Evolutionary conservation across 2,888 invertebrate species (phyloP), one percentile per base, ranked within the genome.

Genomic region (Clusia tigrina): DNA sequence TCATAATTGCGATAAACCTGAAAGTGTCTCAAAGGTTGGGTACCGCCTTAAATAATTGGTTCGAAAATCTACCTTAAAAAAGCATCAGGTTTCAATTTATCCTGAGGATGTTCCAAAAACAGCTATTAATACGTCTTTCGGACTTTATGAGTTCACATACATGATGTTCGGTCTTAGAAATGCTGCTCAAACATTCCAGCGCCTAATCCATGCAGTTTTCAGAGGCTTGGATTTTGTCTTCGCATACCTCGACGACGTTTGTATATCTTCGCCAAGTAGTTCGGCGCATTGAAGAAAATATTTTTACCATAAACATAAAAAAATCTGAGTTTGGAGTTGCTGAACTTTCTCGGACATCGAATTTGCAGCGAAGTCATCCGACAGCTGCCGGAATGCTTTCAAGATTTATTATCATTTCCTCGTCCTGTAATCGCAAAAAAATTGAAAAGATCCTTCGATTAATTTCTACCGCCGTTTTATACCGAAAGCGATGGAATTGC

Each of bases 401-500:
- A n/a, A n/a, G n/a, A n/a, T n/a, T n/a, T n/a, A n/a, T n/a, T n/a
- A n/a, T n/a, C n/a, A n/a, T n/a, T n/a, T n/a, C n/a, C n/a, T n/a
- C n/a, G n/a, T n/a, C n/a, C n/a, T n/a, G n/a, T n/a, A 12, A 78
- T 73, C 1, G 71, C 74, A 0, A 72, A 72, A 23, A 63, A 76
- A 12, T 63, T 84, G 20, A 67, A 66, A 54, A 32, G 70, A 2
- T 81, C 79, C 64, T 53, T 82, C 0, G 73, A 52, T 80, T 0
- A 81, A 81, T 65, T 81, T 79, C 65, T 81, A 81, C 48, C 62
- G 78, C 1, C 62, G 74, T 10, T n/a, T n/a, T n/a, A n/a, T 81
- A 1, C 74, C 70, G 23, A 48, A 64, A 15, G 66, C 69, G 2
- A 65, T 59, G 0, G 48, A 38, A 9, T 48, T 24, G 23, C 65